These are phyloP conservation scores for Perognathus longimembris DNA, from an alignment of 2,113 vertebrate genomes.

Conservation along the genomic window DNA sequence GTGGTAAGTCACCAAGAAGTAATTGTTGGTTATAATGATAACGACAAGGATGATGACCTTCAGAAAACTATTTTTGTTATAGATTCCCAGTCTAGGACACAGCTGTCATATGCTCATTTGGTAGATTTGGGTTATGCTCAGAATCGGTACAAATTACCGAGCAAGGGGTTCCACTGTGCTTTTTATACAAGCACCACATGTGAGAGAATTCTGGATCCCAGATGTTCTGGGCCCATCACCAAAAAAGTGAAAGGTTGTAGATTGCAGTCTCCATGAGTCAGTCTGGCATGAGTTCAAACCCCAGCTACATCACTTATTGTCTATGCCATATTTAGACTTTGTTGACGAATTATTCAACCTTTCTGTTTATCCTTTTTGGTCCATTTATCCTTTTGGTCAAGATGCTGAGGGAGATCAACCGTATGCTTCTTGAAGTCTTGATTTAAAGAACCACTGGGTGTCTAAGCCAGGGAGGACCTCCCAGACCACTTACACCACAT, in stretches of 20 bases:
- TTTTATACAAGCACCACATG: neutral
- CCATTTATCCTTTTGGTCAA: neutral
- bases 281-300: neutral
- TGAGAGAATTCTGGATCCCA: neutral
- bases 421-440: neutral
- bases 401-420: neutral
- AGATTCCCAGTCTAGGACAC: neutral
- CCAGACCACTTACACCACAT: neutral
- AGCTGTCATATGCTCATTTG: neutral
- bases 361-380: neutral
- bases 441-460: neutral
- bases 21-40: neutral
- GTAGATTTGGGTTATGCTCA: neutral
- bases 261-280: neutral
- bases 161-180: neutral
- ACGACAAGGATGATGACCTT: neutral
- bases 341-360: slow-evolving; percentile 21
- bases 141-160: neutral
- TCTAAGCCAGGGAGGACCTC: neutral
- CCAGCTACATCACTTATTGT: neutral
- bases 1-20: neutral
- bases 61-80: neutral
- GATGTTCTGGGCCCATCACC: neutral
- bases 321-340: neutral
- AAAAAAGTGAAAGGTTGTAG: neutral